Evolutionary conservation across 2,888 invertebrate genomes (phyloP), one percentile per base, ranked within the genome.

Genomic region (Chamaedrilus cognettii): DNA sequence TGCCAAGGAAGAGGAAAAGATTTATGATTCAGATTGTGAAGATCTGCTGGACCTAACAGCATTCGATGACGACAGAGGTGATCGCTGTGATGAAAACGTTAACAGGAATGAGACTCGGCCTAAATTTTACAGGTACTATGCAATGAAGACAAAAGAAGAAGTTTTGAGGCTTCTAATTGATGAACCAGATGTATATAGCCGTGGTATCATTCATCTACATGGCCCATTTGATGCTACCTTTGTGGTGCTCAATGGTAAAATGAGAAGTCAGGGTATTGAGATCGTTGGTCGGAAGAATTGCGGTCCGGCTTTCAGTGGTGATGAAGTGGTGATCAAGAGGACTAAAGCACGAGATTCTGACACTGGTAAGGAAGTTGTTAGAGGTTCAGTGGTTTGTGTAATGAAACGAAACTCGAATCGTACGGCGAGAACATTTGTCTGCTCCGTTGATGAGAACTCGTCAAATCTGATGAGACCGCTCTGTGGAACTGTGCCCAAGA

Each of bases 401-500:
- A 58, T 79, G 32, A 73, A 76, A 63, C 69, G 76, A 51, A 70
- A 72, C 63, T 70, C 75, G 42, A 74, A 80, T 60, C 73, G 74
- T 7, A 69, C 68, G 26, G 68, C 72, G 51, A 71, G 74, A 32
- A 74, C 76, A 50, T 79, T 79, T 71, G 77, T 80, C 19, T 82
- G 82, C 70, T 70, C 60, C 5, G 76, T 75, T 2, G 77, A 78
- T 2, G 67, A 74, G n/a, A 67, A 71, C 31, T 75, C 75, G 26
- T 72, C 77, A 49, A 78, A 79, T 15, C 65, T 78, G n/a, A 70
- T 81, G 75, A 69, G 74, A 2, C 82, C 82, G 4, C 60, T 81
- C 5, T 77, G 78, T 65, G 60, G 65, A 30, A 75, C 75, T 49
- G 64, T 79, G 11, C 77, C 78, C 32, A 71, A 70, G 19, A 34